Evolutionary conservation across 2,113 vertebrate species (phyloP), one percentile per base, ranked within the genome.

Genomic region (Pomatostomus ruficeps): DNA sequence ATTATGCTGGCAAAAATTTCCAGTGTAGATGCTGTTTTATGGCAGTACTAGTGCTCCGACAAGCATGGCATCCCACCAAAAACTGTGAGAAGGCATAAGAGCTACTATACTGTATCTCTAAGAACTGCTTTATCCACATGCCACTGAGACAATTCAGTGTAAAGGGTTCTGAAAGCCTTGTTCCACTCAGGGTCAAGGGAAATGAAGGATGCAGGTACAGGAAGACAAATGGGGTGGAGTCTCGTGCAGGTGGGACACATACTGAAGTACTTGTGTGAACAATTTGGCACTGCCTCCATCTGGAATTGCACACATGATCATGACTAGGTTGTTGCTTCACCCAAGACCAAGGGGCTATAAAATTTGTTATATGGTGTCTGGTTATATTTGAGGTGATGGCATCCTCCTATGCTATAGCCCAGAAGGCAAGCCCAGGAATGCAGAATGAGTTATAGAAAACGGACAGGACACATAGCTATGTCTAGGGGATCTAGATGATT

Each of bases 241-340:
- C 28, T 24, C 35, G 36, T 21, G 12, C 43, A 36, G 9, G 3
- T 45, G 42, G n/a, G 25, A 74, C 8, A 22, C 1, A 1, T 2
- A 28, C 6, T 26, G 35, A 77, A 77, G 25, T 29, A 49, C 7
- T 35, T 0, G 0, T 10, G 31, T 26, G 14, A 29, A 48, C 19
- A 49, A 8, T 66, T 70, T 36, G 48, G 25, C 38, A 23, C 20
- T 52, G 14, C 6, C n/a, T 93, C 54, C 4, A 3, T 29, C 42
- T 58, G 42, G 38, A 70, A 80, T 70, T 22, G n/a, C 33, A 19
- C 12, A 66, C 33, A 17, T 66, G 35, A 46, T 61, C 21, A 22
- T 7, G 6, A 76, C 15, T 7, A 74, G 28, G 10, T 15, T 72
- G 28, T 43, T 83, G 12, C 26, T 85, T 72, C 18, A 46, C 13